Percentiles rank a stretch among this genome's conserved stretches.
Evolutionary conservation across 2,888 invertebrate species (phyloP).

Genomic region (Ceramica pisi): DNA sequence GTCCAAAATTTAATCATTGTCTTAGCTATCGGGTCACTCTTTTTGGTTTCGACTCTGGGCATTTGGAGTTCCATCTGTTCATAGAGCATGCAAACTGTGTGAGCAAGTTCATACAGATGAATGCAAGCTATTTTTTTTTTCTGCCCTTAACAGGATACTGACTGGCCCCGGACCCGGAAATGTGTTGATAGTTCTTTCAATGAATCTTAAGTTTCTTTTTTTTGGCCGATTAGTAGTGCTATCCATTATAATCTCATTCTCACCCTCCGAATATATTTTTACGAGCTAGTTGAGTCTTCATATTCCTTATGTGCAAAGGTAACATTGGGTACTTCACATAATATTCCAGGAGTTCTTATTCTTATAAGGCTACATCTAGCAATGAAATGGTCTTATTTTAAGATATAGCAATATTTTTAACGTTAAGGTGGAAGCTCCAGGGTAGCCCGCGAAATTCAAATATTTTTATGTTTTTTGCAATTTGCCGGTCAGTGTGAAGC

Average conservation of each 20-base stretch:
- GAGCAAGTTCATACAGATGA: not conserved
- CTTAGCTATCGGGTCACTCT: not conserved
- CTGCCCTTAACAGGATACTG: not conserved
- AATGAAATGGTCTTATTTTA: conserved; percentile 28
- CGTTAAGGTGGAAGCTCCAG: too few species aligned
- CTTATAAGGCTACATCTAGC: conserved; percentile 34
- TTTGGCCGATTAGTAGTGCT: not conserved
- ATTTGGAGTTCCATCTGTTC: too few species aligned
- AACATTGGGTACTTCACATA: conserved; percentile 16
- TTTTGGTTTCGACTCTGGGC: too few species aligned
- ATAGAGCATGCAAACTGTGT: not conserved
- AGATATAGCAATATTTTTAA: conserved; percentile 6
- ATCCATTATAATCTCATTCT: conserved; percentile 13
- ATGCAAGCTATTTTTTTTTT: not conserved
- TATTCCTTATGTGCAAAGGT: conserved; percentile 17
- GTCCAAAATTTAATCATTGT: too few species aligned
- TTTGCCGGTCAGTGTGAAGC: too few species aligned
- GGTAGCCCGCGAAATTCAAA: too few species aligned
- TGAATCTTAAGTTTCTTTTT: conserved; percentile 1
- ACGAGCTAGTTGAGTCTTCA: conserved; percentile 9
- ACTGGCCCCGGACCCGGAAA: not conserved
- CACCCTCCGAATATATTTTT: not conserved
- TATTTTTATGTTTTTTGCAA: too few species aligned
- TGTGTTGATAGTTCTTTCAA: not conserved
- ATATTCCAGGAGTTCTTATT: conserved; percentile 2